Percentiles rank a stretch among this genome's conserved stretches.
These are phyloP conservation scores for Prinia subflava DNA, from an alignment of 2,113 vertebrate genomes.

Conservation along the genomic window DNA sequence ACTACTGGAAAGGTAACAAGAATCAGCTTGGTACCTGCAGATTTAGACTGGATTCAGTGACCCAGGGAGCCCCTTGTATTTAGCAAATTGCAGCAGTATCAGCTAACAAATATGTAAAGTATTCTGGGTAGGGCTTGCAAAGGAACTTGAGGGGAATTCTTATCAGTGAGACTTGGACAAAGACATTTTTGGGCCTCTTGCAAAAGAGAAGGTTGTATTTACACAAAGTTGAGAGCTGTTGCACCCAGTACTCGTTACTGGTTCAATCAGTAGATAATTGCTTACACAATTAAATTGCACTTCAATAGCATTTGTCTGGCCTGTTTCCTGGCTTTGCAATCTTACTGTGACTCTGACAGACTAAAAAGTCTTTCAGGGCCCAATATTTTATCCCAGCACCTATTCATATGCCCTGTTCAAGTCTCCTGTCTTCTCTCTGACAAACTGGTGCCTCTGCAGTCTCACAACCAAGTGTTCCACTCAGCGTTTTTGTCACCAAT, in stretches of 20 bases:
- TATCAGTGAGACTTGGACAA: background rate
- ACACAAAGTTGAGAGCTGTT: background rate
- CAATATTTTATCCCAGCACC: background rate
- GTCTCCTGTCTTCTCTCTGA: background rate
- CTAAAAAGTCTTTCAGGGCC: background rate
- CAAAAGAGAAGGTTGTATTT: background rate
- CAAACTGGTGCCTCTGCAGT: background rate
- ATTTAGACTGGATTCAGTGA: background rate
- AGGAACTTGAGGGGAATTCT: slow-evolving; percentile 26
- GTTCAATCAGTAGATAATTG: background rate
- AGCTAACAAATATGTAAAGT: slow-evolving; percentile 2
- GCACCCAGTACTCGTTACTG: background rate
- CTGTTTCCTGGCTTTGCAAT: background rate
- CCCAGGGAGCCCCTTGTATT: background rate
- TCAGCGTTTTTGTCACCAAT: background rate
- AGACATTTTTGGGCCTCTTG: background rate
- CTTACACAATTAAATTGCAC: background rate
- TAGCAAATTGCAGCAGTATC: background rate
- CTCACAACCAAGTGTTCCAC: background rate
- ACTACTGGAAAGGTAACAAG: background rate
- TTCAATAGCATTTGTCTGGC: background rate
- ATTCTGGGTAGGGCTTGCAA: background rate
- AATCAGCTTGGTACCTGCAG: background rate
- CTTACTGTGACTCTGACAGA: background rate
- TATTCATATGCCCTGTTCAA: background rate